phyloP scores from a whole-genome alignment of 2,888 invertebrate species.

The Tribolium freemani region DNA sequence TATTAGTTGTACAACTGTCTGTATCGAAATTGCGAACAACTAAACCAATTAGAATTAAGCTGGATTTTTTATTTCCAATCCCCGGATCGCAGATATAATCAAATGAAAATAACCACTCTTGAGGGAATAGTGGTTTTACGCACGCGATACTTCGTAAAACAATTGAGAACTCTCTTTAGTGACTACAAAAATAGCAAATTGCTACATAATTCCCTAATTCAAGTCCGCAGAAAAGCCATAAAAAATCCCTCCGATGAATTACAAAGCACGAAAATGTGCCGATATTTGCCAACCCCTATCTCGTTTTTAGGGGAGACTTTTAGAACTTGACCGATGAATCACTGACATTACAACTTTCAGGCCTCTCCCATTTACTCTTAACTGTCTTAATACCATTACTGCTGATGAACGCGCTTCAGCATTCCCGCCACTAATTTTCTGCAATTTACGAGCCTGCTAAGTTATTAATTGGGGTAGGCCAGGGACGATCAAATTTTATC shows the following conservation, averaged over 20 bases:
- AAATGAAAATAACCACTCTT: no score
- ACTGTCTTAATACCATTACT: conserved; percentile 29
- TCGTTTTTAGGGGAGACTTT: conserved; percentile 6
- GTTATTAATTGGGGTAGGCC: neutral
- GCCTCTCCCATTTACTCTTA: conserved; percentile 16
- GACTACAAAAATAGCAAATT: no score
- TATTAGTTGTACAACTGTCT: neutral
- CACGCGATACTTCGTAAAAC: no score
- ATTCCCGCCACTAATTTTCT: neutral
- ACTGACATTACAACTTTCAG: conserved; percentile 26
- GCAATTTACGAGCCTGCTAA: neutral
- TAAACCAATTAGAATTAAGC: no score
- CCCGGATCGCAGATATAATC: no score
- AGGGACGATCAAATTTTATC: neutral
- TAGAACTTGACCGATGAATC: conserved; percentile 26
- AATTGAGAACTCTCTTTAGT: no score
- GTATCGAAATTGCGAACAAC: no score
- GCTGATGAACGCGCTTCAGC: conserved; percentile 19
- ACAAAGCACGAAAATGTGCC: neutral
- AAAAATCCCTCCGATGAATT: no score
- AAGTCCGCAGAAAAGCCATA: no score
- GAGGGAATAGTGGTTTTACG: no score
- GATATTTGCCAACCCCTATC: neutral
- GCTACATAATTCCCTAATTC: no score
- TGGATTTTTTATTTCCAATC: no score